Evolutionary conservation across 1,140 invertebrate species (phyloP), one percentile per base, ranked within the genome.

Genomic region (Mercenaria mercenaria): DNA sequence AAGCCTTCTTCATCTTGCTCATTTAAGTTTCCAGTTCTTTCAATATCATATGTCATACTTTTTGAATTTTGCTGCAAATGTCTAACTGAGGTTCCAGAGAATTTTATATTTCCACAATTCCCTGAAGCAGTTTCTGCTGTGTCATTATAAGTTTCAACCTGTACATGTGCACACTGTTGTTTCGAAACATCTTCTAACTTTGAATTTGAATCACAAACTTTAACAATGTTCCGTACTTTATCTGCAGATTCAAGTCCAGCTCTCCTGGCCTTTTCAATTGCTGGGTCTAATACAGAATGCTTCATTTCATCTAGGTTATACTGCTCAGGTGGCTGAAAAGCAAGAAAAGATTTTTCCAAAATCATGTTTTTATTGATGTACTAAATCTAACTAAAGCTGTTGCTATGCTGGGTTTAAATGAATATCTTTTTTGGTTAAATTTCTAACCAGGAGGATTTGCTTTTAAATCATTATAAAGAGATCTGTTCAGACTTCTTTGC

Each of bases 231-330:
- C 52, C 86, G 69, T 43, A 61, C 41, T 29, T 26, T 67, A 64
- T 88, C 86, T 32, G 86, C 86, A 34, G 50, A 20, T 52, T 50
- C 20, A 20, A 88, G 47, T 26, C 84, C 90, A 29, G 47, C 67
- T 77, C 84, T 91, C 34, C 92, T 52, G 0, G 92, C 91, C 74
- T 91, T 91, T 50, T 52, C 69, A 20, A 94, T 91, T 26, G 34
- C 80, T 29, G 69, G 37, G 87, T 94, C 93, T 32, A 90, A 69
- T 6, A 86, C 59, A 20, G 83, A 76, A 64, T 91, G 92, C 61
- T 93, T 94, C 94, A 95, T 94, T 18, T 93, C 92, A n/a, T 87
- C 87, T 26, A 95, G n/a, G 64, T 93, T 91, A 90, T 92, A 93
- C 0, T 88, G 86, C 56, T 90, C 69, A 18, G 91, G 47, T 56